Evolutionary conservation across 1,140 invertebrate species (phyloP).

Genomic region (Drosophila nannoptera): DNA sequence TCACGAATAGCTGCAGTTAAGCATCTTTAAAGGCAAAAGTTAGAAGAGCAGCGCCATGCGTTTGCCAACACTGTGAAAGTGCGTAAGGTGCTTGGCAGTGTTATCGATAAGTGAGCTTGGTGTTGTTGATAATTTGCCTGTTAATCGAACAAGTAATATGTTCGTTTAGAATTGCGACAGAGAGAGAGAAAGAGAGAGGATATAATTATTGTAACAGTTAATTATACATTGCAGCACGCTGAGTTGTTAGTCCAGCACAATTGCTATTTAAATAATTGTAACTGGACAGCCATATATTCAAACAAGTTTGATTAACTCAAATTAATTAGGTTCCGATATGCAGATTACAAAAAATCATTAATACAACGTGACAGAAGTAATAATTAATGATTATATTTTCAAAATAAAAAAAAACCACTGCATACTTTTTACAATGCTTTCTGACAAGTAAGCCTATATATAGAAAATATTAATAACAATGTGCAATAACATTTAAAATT

Average conservation of each 20-base stretch:
- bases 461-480: no score
- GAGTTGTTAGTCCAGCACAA: background rate
- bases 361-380: background rate
- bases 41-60: background rate
- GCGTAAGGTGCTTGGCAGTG: background rate
- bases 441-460: no score
- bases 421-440: no score
- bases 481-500: no score
- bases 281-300: conserved; percentile 3
- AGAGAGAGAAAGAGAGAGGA: background rate
- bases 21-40: background rate
- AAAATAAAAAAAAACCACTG: background rate
- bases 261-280: conserved; percentile 4
- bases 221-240: background rate
- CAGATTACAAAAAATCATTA: conserved; percentile 11
- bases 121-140: no score
- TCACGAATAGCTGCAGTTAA: conserved; percentile 20
- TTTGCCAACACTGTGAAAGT: conserved; percentile 1
- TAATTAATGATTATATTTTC: background rate
- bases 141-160: no score
- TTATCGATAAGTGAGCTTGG: no score
- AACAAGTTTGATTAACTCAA: conserved; percentile 11
- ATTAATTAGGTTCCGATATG: background rate
- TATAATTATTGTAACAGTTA: background rate
- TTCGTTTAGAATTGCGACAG: no score